phyloP scores from a whole-genome alignment of 1,140 invertebrate genomes.

The Ectropis grisescens region DNA sequence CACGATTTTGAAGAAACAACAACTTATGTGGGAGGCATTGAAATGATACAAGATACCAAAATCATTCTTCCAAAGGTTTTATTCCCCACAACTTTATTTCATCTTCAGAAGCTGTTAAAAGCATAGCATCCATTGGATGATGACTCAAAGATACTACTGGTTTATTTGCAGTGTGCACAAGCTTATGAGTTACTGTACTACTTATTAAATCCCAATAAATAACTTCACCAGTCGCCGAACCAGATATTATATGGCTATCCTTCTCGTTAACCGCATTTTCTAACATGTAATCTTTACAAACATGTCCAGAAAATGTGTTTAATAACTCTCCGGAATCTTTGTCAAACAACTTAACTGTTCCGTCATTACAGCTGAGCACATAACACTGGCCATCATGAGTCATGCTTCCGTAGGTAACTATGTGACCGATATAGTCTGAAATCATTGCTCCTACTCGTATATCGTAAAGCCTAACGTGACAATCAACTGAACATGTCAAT shows the following conservation, averaged over 20 bases:
- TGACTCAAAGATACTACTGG: conserved; percentile 78
- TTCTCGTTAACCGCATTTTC: conserved; percentile 87
- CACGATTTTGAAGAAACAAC: too few relatives aligned
- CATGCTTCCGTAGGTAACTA: conserved; percentile 81
- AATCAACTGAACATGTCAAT: conserved; percentile 91
- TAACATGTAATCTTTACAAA: conserved; percentile 83
- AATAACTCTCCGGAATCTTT: conserved; percentile 72
- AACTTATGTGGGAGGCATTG: too few relatives aligned
- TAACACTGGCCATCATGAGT: conserved; percentile 91
- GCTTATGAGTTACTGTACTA: conserved; percentile 73
- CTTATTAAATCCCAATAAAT: conserved; percentile 92
- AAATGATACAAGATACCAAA: not conserved
- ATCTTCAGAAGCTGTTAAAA: conserved; percentile 76
- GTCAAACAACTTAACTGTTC: conserved; percentile 87
- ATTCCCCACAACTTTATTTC: conserved; percentile 76
- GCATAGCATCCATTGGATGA: conserved; percentile 78
- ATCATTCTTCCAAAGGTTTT: conserved; percentile 19
- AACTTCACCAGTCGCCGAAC: conserved; percentile 87
- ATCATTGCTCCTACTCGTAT: conserved; percentile 86
- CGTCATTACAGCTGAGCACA: conserved; percentile 86
- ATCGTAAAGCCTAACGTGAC: conserved; percentile 90
- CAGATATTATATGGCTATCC: conserved; percentile 89
- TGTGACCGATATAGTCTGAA: conserved; percentile 88
- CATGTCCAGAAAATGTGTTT: conserved; percentile 83
- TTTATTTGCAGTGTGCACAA: conserved; percentile 49